phyloP scores from a whole-genome alignment of 1,140 invertebrate species.

The Sipha flava region DNA sequence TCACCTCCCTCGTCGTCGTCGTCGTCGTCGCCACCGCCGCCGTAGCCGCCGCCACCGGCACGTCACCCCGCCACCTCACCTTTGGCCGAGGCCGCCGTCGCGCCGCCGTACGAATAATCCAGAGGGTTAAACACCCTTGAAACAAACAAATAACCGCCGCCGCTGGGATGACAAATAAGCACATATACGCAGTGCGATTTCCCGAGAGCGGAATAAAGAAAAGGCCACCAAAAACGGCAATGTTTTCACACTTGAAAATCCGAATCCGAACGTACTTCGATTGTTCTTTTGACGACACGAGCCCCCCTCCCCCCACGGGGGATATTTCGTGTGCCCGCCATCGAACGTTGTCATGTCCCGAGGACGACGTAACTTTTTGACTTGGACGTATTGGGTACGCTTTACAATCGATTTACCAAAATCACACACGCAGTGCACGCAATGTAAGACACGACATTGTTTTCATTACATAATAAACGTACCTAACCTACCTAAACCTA shows the following conservation, averaged over 20 bases:
- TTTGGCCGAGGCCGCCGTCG: not conserved
- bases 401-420: not conserved
- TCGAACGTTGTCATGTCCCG: too few species aligned
- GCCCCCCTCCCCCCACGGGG: too few species aligned
- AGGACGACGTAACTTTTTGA: too few species aligned
- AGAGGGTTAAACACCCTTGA: conserved; percentile 32
- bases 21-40: too few species aligned
- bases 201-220: not conserved
- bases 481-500: too few species aligned
- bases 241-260: too few species aligned
- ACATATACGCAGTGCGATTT: not conserved
- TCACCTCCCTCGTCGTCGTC: conserved; percentile 16
- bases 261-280: too few species aligned
- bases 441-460: not conserved
- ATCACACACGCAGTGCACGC: not conserved
- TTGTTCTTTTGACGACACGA: too few species aligned
- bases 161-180: conserved; percentile 10
- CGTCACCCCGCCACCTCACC: not conserved
- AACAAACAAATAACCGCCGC: conserved; percentile 24
- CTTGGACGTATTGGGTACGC: too few species aligned
- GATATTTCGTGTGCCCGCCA: too few species aligned
- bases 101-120: conserved; percentile 28
- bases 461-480: not conserved
- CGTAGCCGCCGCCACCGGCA: too few species aligned
- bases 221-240: too few species aligned